Conservation (phyloP, 2,113 vertebrate genomes). For the Otolemur garnettii region DNA sequence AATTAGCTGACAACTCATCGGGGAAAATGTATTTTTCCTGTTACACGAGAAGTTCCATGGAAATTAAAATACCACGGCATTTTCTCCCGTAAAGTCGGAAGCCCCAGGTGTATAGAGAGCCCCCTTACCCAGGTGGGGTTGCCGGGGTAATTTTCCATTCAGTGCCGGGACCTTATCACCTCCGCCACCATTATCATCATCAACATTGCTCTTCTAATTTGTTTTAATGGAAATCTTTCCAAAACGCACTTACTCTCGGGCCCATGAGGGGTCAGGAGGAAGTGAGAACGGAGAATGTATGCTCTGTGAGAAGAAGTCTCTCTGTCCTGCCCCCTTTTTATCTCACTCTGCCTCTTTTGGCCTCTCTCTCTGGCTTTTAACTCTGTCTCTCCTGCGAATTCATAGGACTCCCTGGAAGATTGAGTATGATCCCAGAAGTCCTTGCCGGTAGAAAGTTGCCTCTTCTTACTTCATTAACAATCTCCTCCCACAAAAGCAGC, state of each 20-base stretch:
- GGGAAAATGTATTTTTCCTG: slow-evolving; percentile 11
- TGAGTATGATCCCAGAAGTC: not conserved
- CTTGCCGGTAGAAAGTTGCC: not conserved
- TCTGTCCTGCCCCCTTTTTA: not conserved
- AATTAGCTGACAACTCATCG: slow-evolving; percentile 33
- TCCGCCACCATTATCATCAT: rapidly evolving
- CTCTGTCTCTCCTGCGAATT: not conserved
- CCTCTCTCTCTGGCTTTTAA: not conserved
- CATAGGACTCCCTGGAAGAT: not conserved
- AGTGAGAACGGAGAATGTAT: rapidly evolving
- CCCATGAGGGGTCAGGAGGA: not conserved
- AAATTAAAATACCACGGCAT: slow-evolving; percentile 48
- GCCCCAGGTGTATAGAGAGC: not conserved
- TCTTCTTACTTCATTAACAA: not conserved
- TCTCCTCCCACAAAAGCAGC: rapidly evolving
- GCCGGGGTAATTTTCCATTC: not conserved
- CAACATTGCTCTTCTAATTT: not conserved
- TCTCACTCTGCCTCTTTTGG: not conserved
- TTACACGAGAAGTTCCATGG: slow-evolving; percentile 41
- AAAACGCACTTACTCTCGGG: not conserved
- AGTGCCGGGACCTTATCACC: rapidly evolving
- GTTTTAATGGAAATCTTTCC: not conserved
- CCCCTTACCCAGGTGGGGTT: rapidly evolving
- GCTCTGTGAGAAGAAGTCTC: not conserved
- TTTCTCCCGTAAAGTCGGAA: not conserved